phyloP scores from a whole-genome alignment of 2,888 invertebrate species.

The Aspidiotus rigidus region DNA sequence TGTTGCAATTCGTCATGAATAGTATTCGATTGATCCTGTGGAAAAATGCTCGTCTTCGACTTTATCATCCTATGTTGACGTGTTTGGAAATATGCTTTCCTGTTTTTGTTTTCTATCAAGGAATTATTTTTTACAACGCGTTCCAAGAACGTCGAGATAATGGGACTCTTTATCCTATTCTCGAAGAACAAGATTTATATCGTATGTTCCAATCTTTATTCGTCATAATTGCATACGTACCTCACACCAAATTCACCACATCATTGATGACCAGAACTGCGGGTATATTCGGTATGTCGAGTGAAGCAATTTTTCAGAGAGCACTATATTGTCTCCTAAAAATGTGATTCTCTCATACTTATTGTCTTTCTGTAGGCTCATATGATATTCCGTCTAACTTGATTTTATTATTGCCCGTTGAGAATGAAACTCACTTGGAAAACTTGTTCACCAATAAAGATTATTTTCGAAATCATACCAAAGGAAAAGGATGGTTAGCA shows the following conservation, averaged over 20 bases:
- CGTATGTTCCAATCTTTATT: background rate
- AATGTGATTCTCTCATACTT: too few species aligned
- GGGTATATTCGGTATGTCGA: too few species aligned
- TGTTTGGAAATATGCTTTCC: background rate
- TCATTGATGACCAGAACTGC: too few species aligned
- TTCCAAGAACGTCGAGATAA: background rate
- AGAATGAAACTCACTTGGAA: background rate
- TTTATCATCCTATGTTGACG: background rate
- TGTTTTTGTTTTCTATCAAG: background rate
- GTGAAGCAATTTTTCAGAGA: too few species aligned
- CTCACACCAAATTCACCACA: background rate
- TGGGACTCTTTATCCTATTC: background rate
- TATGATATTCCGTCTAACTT: too few species aligned
- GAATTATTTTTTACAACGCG: background rate
- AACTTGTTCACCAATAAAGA: background rate
- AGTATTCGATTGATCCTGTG: conserved; percentile 1
- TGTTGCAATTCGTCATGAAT: background rate
- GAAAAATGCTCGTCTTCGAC: background rate
- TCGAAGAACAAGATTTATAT: background rate
- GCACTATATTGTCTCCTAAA: too few species aligned
- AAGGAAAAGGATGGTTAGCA: background rate
- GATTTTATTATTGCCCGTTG: background rate
- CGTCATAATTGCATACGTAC: background rate
- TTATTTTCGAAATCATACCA: background rate
- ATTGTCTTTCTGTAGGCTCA: too few species aligned